Base-by-base conservation (phyloP, 2,113 vertebrate species). In the Strigops habroptila region DNA sequence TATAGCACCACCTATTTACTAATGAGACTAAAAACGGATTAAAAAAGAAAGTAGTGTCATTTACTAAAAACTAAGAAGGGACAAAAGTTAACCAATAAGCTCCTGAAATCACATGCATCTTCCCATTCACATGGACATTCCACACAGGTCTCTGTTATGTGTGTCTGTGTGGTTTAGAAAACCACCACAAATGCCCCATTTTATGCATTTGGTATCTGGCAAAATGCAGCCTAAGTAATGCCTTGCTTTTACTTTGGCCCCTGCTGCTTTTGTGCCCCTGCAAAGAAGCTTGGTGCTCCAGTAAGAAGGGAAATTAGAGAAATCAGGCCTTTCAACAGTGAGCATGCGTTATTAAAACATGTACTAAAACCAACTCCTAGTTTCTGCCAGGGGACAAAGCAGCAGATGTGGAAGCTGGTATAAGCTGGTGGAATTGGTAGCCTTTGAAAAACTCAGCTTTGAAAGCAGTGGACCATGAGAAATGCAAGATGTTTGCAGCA, bases 201-300 rank as follows among this genome's bases (percentile, higher is more conserved):
- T 37, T 14, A 44, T 3, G 30, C n/a, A 0, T 44, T 39, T 55
- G 22, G 24, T 13, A 60, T 48, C 69, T 53, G 53, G 37, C 10
- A 7, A 60, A 87, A 60, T 0, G 1, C 33, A 80, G 74, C 43
- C 10, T 23, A 83, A 53, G 39, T 3, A 33, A 69, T 14, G 13
- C 24, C 31, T n/a, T 35, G 33, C 13, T 27, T 70, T 62, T 11
- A 46, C 23, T 69, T 53, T 9, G 91, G 77, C 74, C 46, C 67
- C 84, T 82, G 28, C 17, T 64, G 51, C 69, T 84, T 49, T 23
- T 0, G 0, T 65, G 12, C n/a, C 27, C 52, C 33, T 8, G 13
- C 1, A 6, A 37, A 74, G 8, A 13, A 57, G n/a, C 80, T 46
- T 0, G 0, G 31, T 25, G 49, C 68, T 81, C 37, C 1, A 0